Evolutionary conservation across 2,797 vertebrate genomes (phyloP), one percentile per base, ranked within the genome.

Genomic region (Coendou prehensilis): DNA sequence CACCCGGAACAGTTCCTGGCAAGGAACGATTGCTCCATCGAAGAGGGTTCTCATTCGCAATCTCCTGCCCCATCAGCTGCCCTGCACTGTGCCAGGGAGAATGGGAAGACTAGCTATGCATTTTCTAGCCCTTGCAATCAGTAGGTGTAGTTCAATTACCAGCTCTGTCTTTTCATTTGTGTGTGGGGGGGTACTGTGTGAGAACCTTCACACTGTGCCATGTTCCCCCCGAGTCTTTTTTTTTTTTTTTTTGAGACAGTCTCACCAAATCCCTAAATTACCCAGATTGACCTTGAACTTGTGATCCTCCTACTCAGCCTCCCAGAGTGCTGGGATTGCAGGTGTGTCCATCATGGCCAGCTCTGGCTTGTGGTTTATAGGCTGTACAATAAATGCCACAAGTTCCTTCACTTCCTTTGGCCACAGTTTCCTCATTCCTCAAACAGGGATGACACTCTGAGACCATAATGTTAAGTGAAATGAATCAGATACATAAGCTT

Each of bases 381-480:
- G 28, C 67, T 80, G 41, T 71, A 23, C 41, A 69, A 75, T 47
- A 17, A 47, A 37, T 2, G 45, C 37, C 96, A 57, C 13, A 64
- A 80, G 73, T 50, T 30, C 63, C 69, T 79, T 63, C 47, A 33
- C 52, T 71, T 37, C 75, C 61, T 52, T 73, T 54, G 56, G 61
- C 67, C 57, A 47, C 20, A 33, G 41, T 89, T 94, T 91, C 69
- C 91, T 91, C 88, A 87, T 94, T 97, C 95, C 57, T 92, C 85
- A 92, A 64, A 81, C 11, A 85, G 59, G 14, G 13, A 76, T 84
- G 30, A 20, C 18, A 52, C 33, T 6, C 0, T 41, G 20, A 10
- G 69, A 22, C 37, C 3, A 9, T 41, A 41, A 41, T 9, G 18
- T 71, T 41, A 71, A 41, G 20, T 41, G 37, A 71, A 41, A 71